phyloP scores from a whole-genome alignment of 1,140 invertebrate genomes.

The Lethrus apterus region DNA sequence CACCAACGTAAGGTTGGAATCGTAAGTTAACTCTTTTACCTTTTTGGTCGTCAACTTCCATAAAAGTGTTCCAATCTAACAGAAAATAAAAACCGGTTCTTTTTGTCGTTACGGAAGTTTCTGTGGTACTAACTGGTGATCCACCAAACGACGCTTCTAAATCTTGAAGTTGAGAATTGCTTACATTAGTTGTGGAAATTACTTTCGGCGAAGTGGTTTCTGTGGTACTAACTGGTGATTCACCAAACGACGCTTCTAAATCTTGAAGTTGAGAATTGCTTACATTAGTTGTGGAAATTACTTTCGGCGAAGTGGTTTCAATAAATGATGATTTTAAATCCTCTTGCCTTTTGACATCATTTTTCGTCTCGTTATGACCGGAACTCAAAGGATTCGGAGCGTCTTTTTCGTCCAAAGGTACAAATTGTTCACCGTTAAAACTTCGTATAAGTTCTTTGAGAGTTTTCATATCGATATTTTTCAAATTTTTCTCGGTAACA shows the following conservation, averaged over 20 bases:
- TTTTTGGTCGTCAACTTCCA: constrained; percentile 70
- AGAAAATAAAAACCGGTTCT: constrained; percentile 75
- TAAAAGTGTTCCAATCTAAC: constrained; percentile 76
- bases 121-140: constrained; percentile 44
- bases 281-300: constrained; percentile 35
- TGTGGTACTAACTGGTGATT: constrained; percentile 25
- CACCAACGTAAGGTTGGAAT: constrained; percentile 70
- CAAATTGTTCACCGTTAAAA: constrained; percentile 25
- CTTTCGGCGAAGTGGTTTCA: constrained; percentile 4
- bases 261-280: constrained; percentile 21
- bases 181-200: constrained; percentile 33
- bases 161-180: constrained; percentile 50
- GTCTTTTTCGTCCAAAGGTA: constrained; percentile 32
- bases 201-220: constrained; percentile 30
- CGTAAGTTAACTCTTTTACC: constrained; percentile 67
- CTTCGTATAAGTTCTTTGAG: constrained; percentile 32
- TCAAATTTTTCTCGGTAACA: constrained; percentile 34
- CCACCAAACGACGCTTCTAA: constrained; percentile 72
- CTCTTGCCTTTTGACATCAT: constrained; percentile 36
- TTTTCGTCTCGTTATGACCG: constrained; percentile 25
- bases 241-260: constrained; percentile 13
- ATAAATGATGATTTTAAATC: not conserved
- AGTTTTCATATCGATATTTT: constrained; percentile 31
- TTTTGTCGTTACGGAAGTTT: constrained; percentile 46
- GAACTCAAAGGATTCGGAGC: constrained; percentile 31